Base-by-base conservation (phyloP, 1,140 invertebrate species). In the Mya arenaria region DNA sequence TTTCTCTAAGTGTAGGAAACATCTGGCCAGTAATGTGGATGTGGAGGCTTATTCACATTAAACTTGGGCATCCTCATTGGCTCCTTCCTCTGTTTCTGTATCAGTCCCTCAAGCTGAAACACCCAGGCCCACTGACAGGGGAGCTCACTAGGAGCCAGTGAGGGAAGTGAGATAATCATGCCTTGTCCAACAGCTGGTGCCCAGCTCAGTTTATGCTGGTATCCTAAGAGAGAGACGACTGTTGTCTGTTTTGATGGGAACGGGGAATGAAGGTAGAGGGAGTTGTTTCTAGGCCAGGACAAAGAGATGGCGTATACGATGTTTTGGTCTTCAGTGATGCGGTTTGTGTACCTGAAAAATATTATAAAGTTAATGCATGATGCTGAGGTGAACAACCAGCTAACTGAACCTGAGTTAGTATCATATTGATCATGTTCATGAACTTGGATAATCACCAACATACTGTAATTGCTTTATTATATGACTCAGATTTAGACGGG, bases 311-410 rank as follows among this genome's bases (percentile, higher is more conserved):
- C 87, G 58, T 87, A 86, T 0, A 88, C 86, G 28, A 71, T 56
- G 10, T 8, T 82, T 13, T 69, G 73, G 13, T 28, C 52, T 10
- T 56, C 19, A 2, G 28, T 72, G 19, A 28, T 83, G 55, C 89
- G 89, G 23, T 82, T 82, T 0, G 89, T 90, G 44, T 89, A 90
- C 89, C 89, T 90, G 75, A 2, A n/a, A n/a, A n/a, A n/a, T n/a
- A n/a, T n/a, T n/a, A n/a, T n/a, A n/a, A n/a, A n/a, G n/a, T n/a
- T n/a, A n/a, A n/a, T n/a, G n/a, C n/a, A n/a, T n/a, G n/a, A n/a
- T n/a, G n/a, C n/a, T n/a, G n/a, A n/a, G n/a, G n/a, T n/a, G n/a
- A n/a, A n/a, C n/a, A n/a, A n/a, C n/a, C n/a, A n/a, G n/a, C n/a
- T n/a, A n/a, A n/a, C n/a, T n/a, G n/a, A n/a, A n/a, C n/a, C n/a